Percentiles rank a stretch among this genome's conserved stretches.
These are phyloP conservation scores for Rotaria socialis DNA, from an alignment of 2,888 invertebrate genomes.

Conservation along the genomic window DNA sequence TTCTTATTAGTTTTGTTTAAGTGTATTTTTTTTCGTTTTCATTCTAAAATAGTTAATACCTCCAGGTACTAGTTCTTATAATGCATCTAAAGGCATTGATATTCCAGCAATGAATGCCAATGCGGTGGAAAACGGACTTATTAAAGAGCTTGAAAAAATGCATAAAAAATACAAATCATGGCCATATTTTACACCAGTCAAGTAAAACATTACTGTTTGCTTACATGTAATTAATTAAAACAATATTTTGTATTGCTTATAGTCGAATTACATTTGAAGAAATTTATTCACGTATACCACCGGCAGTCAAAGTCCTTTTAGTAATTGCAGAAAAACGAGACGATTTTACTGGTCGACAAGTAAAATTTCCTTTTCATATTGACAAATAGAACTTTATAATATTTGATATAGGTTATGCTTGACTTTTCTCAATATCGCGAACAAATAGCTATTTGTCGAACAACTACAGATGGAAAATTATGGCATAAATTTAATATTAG, in stretches of 20 bases:
- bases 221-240: not conserved
- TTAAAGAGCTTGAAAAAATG: not conserved
- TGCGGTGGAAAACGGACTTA: not conserved
- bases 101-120: not conserved
- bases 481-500: not conserved
- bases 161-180: not conserved
- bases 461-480: not conserved
- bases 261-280: conserved; percentile 24
- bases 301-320: not conserved
- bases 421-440: conserved; percentile 4
- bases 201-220: not conserved
- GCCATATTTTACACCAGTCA: not conserved
- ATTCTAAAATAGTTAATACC: not conserved
- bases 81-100: not conserved
- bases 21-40: not conserved
- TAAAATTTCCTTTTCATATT: not conserved
- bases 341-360: conserved; percentile 1
- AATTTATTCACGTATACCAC: not conserved
- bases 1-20: not conserved
- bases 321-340: not conserved
- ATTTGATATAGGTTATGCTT: not conserved
- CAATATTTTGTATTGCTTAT: not conserved
- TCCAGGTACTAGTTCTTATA: not conserved
- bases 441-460: not conserved
- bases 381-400: not conserved